Percentiles rank a stretch among this genome's conserved stretches.
phyloP scores from a whole-genome alignment of 2,797 vertebrate species.

The Lagorchestes hirsutus region DNA sequence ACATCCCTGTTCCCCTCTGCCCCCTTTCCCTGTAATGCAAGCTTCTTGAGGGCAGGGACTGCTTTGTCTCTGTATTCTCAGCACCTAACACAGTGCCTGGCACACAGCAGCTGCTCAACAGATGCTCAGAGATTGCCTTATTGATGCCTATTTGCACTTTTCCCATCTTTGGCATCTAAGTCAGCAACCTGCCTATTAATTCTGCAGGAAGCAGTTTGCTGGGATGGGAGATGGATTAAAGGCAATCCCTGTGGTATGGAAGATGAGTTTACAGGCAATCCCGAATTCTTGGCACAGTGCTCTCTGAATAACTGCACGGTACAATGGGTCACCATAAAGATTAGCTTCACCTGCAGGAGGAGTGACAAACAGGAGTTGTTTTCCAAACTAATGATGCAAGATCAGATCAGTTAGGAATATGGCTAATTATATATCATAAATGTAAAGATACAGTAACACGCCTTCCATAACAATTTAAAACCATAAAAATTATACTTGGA shows the following conservation, averaged over 20 bases:
- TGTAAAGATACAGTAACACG: neutral
- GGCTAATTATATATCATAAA: neutral
- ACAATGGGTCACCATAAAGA: neutral
- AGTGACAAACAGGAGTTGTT: neutral
- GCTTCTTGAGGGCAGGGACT: neutral
- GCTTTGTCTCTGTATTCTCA: neutral
- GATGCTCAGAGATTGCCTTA: neutral
- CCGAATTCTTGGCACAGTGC: neutral
- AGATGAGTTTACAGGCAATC: neutral
- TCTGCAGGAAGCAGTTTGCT: neutral
- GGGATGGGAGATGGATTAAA: neutral
- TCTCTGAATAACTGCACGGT: neutral
- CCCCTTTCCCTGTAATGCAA: neutral
- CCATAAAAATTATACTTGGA: neutral
- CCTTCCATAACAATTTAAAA: neutral
- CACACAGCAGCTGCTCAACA: neutral
- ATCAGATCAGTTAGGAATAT: conserved; percentile 12
- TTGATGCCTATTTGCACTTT: neutral
- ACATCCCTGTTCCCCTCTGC: neutral
- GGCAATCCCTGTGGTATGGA: too few species aligned
- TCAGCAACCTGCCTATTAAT: neutral
- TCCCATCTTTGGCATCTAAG: neutral
- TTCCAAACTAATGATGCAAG: conserved; percentile 67
- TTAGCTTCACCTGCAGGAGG: neutral
- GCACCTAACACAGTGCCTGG: neutral